A percentile compares a stretch with the other conserved stretches of the same genome.
These are phyloP conservation scores for Phalanger gymnotis DNA, from an alignment of 2,797 vertebrate genomes.

Conservation along the genomic window DNA sequence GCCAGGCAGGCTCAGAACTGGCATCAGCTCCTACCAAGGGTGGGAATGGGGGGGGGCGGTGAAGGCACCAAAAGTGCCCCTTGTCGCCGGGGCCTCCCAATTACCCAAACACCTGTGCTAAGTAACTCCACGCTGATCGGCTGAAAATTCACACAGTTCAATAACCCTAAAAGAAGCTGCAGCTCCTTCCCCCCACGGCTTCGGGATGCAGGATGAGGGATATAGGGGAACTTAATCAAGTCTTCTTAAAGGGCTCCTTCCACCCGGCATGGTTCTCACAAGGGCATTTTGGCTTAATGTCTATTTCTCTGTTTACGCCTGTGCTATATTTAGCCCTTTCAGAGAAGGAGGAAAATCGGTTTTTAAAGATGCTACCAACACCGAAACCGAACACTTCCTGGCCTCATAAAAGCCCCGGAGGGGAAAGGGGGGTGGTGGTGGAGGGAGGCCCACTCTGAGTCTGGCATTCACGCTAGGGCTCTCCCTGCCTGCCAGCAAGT, in stretches of 20 bases:
- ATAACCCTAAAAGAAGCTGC: background rate
- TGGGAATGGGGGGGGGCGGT: background rate
- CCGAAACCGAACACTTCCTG: constrained; percentile 72
- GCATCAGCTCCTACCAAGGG: background rate
- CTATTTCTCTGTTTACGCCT: constrained; percentile 71
- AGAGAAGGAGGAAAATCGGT: constrained; percentile 77
- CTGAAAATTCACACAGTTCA: background rate
- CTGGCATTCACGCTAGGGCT: constrained; percentile 77
- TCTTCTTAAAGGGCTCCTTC: constrained; percentile 25
- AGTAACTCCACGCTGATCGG: background rate
- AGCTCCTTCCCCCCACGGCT: accelerated
- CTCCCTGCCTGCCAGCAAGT: constrained; percentile 83
- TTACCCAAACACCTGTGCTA: background rate
- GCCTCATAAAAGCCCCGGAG: constrained; percentile 49
- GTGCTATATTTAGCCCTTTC: constrained; percentile 71
- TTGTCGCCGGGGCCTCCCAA: background rate
- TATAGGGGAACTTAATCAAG: background rate
- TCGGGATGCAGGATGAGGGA: background rate
- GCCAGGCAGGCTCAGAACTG: background rate
- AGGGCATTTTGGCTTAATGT: constrained; percentile 65
- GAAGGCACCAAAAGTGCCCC: background rate
- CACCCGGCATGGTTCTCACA: constrained; percentile 16
- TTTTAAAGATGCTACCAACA: constrained; percentile 79
- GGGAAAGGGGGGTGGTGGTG: constrained; percentile 56
- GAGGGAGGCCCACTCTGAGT: constrained; percentile 66